These are phyloP conservation scores for Epinephelus cyanopodus DNA, from an alignment of 2,113 vertebrate species.

Conservation along the genomic window DNA sequence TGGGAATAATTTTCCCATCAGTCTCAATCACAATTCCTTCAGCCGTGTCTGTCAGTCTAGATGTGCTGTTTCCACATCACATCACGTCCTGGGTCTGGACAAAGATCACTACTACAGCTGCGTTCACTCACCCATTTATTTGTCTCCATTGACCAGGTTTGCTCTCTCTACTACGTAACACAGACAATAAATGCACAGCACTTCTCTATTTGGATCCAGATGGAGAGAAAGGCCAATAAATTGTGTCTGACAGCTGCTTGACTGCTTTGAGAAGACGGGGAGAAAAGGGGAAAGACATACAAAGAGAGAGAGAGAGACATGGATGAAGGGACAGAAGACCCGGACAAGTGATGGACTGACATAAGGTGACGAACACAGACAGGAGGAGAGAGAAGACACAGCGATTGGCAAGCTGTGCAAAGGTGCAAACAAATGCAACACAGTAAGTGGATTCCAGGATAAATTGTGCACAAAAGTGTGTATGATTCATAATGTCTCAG, in stretches of 20 bases:
- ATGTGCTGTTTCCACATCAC: slow-evolving; percentile 2
- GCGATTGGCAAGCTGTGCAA: background rate
- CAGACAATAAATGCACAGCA: background rate
- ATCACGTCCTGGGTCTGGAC: background rate
- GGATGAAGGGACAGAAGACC: background rate
- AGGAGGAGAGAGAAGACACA: background rate
- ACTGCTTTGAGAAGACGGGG: background rate
- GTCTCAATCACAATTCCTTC: background rate
- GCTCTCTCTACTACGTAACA: background rate
- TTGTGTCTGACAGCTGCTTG: background rate
- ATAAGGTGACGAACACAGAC: background rate
- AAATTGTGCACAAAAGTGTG: background rate
- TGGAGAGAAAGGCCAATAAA: background rate
- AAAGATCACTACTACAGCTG: background rate
- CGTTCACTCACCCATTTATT: background rate
- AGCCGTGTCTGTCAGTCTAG: background rate
- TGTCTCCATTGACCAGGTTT: background rate
- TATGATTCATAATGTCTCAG: background rate
- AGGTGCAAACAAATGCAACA: background rate
- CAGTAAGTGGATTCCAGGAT: background rate
- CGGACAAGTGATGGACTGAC: background rate
- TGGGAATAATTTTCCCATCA: background rate
- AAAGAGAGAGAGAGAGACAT: background rate
- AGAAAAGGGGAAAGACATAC: background rate
- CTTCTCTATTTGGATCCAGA: background rate